Conservation (phyloP, 2,888 invertebrate species). For the Camptogramma bilineatum region DNA sequence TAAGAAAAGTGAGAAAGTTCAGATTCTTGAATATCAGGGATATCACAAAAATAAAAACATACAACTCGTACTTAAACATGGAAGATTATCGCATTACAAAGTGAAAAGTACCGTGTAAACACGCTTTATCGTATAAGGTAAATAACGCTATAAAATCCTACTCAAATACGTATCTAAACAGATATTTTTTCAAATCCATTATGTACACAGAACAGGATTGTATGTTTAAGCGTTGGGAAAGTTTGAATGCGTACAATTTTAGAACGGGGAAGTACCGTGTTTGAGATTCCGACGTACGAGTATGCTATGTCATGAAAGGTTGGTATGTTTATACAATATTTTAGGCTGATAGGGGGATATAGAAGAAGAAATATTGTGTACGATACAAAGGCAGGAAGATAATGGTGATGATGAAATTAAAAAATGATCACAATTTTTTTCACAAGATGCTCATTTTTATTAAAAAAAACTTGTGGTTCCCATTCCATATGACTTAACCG, state of each 20-base stretch:
- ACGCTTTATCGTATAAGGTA: not conserved
- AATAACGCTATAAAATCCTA: not conserved
- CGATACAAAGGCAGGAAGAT: no score
- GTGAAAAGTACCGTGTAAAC: not conserved
- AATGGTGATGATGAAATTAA: no score
- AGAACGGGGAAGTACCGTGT: not conserved
- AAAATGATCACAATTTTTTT: no score
- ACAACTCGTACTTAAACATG: not conserved
- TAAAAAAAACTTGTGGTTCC: no score
- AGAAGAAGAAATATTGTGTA: no score
- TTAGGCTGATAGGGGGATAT: no score
- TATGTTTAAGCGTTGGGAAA: not conserved
- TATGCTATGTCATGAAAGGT: no score
- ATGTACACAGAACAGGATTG: not conserved
- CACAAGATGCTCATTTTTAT: no score
- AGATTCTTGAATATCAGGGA: no score
- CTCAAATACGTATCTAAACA: not conserved
- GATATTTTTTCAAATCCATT: not conserved
- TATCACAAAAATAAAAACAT: not conserved
- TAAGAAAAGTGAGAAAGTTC: no score
- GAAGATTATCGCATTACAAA: not conserved
- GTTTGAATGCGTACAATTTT: not conserved
- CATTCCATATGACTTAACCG: no score
- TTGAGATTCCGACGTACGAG: not conserved
- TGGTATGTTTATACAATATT: no score